A percentile compares a stretch with the other conserved stretches of the same genome.
These are phyloP conservation scores for Bombus confusus DNA, from an alignment of 1,140 invertebrate genomes.

Conservation along the genomic window DNA sequence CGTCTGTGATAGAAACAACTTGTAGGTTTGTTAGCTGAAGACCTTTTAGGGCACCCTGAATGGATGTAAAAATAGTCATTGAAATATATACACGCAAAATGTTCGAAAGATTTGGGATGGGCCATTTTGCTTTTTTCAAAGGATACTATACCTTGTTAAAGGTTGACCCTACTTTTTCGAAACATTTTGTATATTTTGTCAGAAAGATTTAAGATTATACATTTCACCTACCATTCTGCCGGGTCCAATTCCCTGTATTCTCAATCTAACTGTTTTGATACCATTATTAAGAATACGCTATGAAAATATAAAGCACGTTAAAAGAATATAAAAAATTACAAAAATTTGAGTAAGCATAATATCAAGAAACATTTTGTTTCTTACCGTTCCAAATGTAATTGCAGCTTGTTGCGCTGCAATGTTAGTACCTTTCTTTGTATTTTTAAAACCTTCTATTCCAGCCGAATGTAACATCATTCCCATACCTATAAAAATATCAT, in stretches of 20 bases:
- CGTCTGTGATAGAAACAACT: slow-evolving; percentile 95
- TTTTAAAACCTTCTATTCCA: slow-evolving; percentile 97
- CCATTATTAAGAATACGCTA: slow-evolving; percentile 90
- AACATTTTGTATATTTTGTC: background rate
- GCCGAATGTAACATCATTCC: slow-evolving; percentile 87
- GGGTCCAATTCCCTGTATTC: slow-evolving; percentile 91
- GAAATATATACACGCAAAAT: background rate
- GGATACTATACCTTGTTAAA: background rate
- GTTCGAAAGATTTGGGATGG: background rate
- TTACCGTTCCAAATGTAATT: slow-evolving; percentile 88
- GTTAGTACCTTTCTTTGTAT: slow-evolving; percentile 97
- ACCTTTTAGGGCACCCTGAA: slow-evolving; percentile 95
- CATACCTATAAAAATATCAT: slow-evolving; percentile 77
- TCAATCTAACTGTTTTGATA: slow-evolving; percentile 88
- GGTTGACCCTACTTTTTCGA: background rate
- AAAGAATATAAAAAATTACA: background rate
- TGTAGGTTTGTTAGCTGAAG: slow-evolving; percentile 94
- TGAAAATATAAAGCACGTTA: slow-evolving; percentile 73
- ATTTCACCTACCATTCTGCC: slow-evolving; percentile 90
- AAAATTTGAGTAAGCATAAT: no score
- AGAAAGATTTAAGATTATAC: background rate
- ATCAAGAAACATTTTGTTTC: slow-evolving; percentile 50
- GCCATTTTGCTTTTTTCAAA: background rate
- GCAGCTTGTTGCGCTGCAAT: slow-evolving; percentile 97
- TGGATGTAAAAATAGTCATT: slow-evolving; percentile 8